phyloP scores from a whole-genome alignment of 2,888 invertebrate species.

The Lomographa bimaculata region DNA sequence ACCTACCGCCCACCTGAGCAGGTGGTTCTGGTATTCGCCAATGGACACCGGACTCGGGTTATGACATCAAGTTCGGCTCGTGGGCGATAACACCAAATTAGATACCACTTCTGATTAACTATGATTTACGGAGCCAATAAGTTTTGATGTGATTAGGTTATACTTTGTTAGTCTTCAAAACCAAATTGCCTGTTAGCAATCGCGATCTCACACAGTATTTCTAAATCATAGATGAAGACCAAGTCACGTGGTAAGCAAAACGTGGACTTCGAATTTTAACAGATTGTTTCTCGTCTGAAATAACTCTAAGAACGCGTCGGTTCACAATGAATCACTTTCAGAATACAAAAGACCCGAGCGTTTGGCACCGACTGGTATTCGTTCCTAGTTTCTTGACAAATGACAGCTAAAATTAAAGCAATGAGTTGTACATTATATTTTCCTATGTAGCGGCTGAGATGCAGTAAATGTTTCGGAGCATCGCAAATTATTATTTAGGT shows the following conservation, averaged over 20 bases:
- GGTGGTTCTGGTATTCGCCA: constrained; percentile 63
- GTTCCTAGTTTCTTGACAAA: constrained; percentile 61
- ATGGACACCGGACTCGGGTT: constrained; percentile 46
- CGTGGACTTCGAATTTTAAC: constrained; percentile 26
- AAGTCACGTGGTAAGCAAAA: constrained; percentile 21
- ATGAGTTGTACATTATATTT: constrained; percentile 43
- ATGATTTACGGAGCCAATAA: constrained; percentile 26
- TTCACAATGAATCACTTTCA: constrained; percentile 53
- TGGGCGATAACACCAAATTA: constrained; percentile 46
- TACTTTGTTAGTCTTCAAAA: constrained; percentile 11
- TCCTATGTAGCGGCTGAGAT: constrained; percentile 37
- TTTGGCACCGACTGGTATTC: constrained; percentile 64
- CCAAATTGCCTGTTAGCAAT: constrained; percentile 16
- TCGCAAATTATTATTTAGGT: constrained; percentile 10
- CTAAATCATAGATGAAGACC: constrained; percentile 25
- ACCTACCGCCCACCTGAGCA: constrained; percentile 65
- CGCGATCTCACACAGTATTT: constrained; percentile 18
- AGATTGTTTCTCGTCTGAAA: constrained; percentile 34
- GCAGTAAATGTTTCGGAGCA: constrained; percentile 25
- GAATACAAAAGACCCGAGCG: constrained; percentile 61
- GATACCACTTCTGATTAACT: constrained; percentile 29
- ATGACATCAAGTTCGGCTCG: constrained; percentile 49
- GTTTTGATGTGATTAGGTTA: constrained; percentile 11
- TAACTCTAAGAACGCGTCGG: constrained; percentile 41
- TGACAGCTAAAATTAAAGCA: constrained; percentile 71